Evolutionary conservation across 2,888 invertebrate genomes (phyloP).

Genomic region (Lasioglossum zephyrum): DNA sequence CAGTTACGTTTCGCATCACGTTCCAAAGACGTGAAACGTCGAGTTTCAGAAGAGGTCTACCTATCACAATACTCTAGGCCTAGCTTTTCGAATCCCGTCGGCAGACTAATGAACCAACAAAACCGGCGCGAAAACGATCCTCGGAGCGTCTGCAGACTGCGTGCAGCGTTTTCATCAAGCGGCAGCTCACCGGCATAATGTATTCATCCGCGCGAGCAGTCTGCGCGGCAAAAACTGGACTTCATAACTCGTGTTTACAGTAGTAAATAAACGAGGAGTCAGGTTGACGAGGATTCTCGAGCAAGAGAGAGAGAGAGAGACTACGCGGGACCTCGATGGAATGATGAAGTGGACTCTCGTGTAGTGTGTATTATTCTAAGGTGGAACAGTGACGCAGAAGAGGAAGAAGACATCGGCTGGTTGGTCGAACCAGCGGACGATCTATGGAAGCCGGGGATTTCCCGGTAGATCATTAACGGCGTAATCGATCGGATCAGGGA

Average conservation of each 20-base stretch:
- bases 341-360: constrained; percentile 65
- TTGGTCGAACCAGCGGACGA: constrained; percentile 45
- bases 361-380: constrained; percentile 44
- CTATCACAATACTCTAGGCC: no score
- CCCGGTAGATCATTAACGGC: constrained; percentile 51
- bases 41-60: no score
- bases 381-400: constrained; percentile 53
- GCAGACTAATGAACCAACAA: no score
- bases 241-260: constrained; percentile 61
- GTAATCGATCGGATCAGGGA: constrained; percentile 33
- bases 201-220: constrained; percentile 49
- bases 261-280: constrained; percentile 59
- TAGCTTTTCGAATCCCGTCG: no score
- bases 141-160: neutral
- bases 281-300: constrained; percentile 39
- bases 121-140: neutral
- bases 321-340: neutral
- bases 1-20: no score
- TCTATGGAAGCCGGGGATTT: constrained; percentile 59
- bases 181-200: constrained; percentile 40
- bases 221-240: constrained; percentile 57
- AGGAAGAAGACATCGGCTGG: constrained; percentile 54
- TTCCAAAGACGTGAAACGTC: no score
- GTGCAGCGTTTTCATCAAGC: neutral
- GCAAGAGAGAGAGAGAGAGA: neutral